Evolutionary conservation across 2,888 invertebrate species (phyloP), one percentile per base, ranked within the genome.

Genomic region (Peribatodes rhomboidaria): DNA sequence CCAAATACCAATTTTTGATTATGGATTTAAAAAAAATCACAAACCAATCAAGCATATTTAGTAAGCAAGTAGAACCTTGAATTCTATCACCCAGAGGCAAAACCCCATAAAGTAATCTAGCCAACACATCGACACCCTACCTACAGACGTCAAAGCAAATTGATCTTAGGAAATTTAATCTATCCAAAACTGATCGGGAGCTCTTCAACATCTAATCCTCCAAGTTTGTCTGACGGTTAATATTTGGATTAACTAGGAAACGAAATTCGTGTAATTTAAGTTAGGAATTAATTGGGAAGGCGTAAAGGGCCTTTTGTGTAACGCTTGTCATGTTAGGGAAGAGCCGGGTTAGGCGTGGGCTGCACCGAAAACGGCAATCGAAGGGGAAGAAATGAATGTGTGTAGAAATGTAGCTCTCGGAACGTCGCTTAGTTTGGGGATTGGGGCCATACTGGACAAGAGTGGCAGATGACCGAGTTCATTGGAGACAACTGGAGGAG

Each of bases 251-350:
- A 62, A 66, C 65, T 65, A 68, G 53, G 60, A 67, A 69, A 66
- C 49, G 63, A 66, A 67, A 58, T 65, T 67, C 50, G 55, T 53
- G 65, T 72, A 69, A 72, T 68, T 72, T 57, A 69, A 69, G 67
- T 68, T 70, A n/a, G 56, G 63, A 64, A 72, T 67, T 72, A 67
- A 72, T 70, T 64, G 61, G 54, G 27, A 52, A n/a, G 35, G 44
- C 44, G 37, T n/a, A 42, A 7, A 14, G 33, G 47, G 8, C 44
- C 41, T 61, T 44, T 58, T 59, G 44, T 44, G 44, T 44, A 20
- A 9, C 20, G 6, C 44, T 13, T 44, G 44, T 44, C 44, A 44
- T 20, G 22, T 44, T 20, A 13, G 10, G 20, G 20, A 4, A 41
- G 6, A 16, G 41, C 14, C 16, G 11, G 27, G 27, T 27, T 27